Evolutionary conservation across 2,888 invertebrate genomes (phyloP).

Genomic region (Cantharis rufa): DNA sequence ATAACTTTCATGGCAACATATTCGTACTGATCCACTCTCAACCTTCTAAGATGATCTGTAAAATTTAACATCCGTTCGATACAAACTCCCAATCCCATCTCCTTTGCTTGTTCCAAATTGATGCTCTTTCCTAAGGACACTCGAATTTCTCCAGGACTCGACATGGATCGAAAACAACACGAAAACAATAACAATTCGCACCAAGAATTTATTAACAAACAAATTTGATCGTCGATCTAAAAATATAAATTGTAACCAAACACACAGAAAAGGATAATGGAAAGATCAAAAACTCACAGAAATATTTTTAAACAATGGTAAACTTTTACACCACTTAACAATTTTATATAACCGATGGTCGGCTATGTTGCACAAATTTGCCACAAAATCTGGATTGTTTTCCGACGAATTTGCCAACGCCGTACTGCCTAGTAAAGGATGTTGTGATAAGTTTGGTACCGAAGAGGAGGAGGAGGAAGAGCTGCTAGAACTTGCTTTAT

Average conservation of each 20-base stretch:
- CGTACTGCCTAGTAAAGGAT: slow-evolving; percentile 62
- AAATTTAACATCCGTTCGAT: slow-evolving; percentile 94
- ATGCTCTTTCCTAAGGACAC: slow-evolving; percentile 66
- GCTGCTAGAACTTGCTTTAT: slow-evolving; percentile 49
- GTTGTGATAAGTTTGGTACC: slow-evolving; percentile 56
- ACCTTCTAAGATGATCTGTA: slow-evolving; percentile 86
- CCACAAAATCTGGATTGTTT: slow-evolving; percentile 82
- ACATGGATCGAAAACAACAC: slow-evolving; percentile 92
- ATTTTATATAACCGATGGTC: slow-evolving; percentile 96
- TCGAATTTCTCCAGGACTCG: slow-evolving; percentile 86
- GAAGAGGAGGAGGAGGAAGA: slow-evolving; percentile 35
- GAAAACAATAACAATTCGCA: slow-evolving; percentile 90
- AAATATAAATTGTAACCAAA: slow-evolving; percentile 33
- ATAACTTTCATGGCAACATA: slow-evolving; percentile 97
- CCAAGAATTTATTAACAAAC: slow-evolving; percentile 96
- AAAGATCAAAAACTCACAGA: slow-evolving; percentile 66
- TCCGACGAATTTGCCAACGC: slow-evolving; percentile 58
- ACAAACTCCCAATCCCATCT: slow-evolving; percentile 80
- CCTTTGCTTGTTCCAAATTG: slow-evolving; percentile 68
- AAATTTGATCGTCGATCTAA: slow-evolving; percentile 97
- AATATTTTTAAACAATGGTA: slow-evolving; percentile 95
- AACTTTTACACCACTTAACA: slow-evolving; percentile 97
- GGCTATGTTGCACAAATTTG: slow-evolving; percentile 90
- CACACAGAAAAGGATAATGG: background rate
- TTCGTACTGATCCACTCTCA: slow-evolving; percentile 93